Percentiles rank a stretch among this genome's conserved stretches.
These are phyloP conservation scores for Aleiodes testaceus DNA, from an alignment of 2,888 invertebrate species.

Conservation along the genomic window DNA sequence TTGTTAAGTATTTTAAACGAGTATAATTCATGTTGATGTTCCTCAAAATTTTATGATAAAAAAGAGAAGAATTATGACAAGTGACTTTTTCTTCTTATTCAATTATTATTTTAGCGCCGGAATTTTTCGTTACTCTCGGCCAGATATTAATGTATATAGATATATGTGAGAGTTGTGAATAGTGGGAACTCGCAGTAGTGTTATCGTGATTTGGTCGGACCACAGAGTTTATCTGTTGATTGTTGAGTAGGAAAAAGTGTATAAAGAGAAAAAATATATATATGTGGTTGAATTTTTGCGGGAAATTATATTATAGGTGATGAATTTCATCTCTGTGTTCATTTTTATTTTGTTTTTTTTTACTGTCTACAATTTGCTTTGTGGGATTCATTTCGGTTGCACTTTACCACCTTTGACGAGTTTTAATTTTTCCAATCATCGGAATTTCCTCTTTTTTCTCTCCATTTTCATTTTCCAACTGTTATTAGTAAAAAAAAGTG, in stretches of 20 bases:
- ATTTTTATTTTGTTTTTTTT: neutral
- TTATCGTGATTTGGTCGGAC: constrained; percentile 21
- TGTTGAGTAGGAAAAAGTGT: constrained; percentile 21
- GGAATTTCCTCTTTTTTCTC: neutral
- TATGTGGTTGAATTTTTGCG: constrained; percentile 14
- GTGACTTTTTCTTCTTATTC: constrained; percentile 12
- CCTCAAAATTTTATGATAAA: constrained; percentile 23
- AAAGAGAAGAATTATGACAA: neutral
- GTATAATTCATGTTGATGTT: constrained; percentile 25
- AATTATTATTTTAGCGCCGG: neutral
- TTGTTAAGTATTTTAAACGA: constrained; percentile 24
- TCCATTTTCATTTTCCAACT: neutral
- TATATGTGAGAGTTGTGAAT: constrained; percentile 23
- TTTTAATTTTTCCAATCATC: neutral
- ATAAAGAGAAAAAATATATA: neutral
- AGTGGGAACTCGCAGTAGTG: constrained; percentile 23
- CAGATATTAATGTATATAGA: too few species aligned
- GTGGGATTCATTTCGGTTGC: neutral
- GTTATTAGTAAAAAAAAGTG: neutral
- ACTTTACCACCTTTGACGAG: neutral
- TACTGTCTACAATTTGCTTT: neutral
- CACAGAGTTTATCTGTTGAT: constrained; percentile 25
- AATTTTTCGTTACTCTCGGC: neutral
- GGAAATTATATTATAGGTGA: constrained; percentile 25
- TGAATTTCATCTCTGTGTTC: constrained; percentile 17